phyloP scores from a whole-genome alignment of 1,140 invertebrate genomes.

The Neoseiulus cucumeris region DNA sequence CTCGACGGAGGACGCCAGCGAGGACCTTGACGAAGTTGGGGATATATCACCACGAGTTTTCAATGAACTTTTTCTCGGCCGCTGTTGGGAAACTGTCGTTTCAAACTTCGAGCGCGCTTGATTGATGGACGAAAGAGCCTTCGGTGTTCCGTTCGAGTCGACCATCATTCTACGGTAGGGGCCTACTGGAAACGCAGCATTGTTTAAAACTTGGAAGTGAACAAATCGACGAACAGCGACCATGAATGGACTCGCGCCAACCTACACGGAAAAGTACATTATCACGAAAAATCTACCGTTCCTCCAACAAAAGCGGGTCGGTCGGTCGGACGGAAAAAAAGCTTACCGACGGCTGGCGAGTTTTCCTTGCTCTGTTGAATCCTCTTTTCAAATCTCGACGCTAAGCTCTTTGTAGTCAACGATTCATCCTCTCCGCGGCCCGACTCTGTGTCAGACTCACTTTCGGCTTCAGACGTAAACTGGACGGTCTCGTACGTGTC shows the following conservation, averaged over 20 bases:
- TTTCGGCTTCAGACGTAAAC: background rate
- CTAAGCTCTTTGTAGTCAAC: background rate
- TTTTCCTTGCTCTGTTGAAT: background rate
- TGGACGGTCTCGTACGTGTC: background rate
- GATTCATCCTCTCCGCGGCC: background rate
- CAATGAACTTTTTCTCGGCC: background rate
- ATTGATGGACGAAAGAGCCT: background rate
- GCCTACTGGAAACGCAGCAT: background rate
- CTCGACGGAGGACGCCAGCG: background rate
- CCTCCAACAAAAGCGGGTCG: background rate
- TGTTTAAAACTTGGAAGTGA: background rate
- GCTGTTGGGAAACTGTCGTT: background rate
- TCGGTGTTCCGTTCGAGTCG: background rate
- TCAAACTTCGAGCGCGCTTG: background rate
- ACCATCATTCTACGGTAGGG: conserved; percentile 6
- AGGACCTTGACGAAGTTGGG: background rate
- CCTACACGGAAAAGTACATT: background rate
- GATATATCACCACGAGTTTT: background rate
- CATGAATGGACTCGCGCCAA: background rate
- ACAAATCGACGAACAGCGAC: background rate
- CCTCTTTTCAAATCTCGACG: background rate
- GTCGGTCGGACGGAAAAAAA: background rate
- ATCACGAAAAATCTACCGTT: background rate
- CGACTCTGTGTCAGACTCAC: background rate
- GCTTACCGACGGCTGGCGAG: background rate